A percentile compares a stretch with the other conserved stretches of the same genome.
Evolutionary conservation across 2,888 invertebrate species (phyloP).

Genomic region (Thera obeliscata): DNA sequence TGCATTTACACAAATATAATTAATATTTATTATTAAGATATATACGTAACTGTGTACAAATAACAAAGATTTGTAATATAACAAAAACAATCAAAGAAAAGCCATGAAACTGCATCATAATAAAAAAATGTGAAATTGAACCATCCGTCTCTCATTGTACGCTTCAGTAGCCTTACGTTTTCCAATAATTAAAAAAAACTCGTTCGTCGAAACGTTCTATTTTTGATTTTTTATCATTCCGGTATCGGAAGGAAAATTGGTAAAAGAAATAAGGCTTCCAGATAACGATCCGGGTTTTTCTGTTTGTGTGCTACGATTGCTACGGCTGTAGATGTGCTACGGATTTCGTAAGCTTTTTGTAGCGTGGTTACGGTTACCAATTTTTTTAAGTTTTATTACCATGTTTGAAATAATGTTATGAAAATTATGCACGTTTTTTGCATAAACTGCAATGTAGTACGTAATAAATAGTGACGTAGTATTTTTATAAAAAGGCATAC

Average conservation of each 20-base stretch:
- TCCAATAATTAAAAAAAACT: constrained; percentile 42
- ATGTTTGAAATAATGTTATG: no score
- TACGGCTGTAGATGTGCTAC: constrained; percentile 25
- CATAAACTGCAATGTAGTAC: no score
- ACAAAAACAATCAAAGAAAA: neutral
- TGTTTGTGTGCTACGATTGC: constrained; percentile 20
- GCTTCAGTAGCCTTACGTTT: constrained; percentile 27
- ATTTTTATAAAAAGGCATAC: no score
- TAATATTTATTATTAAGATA: no score
- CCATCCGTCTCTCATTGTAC: constrained; percentile 32
- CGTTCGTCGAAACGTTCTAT: constrained; percentile 21
- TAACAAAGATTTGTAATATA: neutral
- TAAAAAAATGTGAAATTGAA: constrained; percentile 2
- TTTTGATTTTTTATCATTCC: constrained; percentile 30
- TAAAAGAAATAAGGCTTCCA: constrained; percentile 32
- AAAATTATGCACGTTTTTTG: no score
- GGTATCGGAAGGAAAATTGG: constrained; percentile 21
- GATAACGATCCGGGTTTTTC: constrained; percentile 37
- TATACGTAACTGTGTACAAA: no score
- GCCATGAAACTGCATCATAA: neutral
- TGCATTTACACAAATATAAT: no score
- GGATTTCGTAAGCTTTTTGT: constrained; percentile 25
- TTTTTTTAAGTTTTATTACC: neutral
- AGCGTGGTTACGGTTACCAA: neutral
- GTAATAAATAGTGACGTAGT: no score